Percentiles rank a stretch among this genome's conserved stretches.
These are phyloP conservation scores for Aphaenogaster floridana DNA, from an alignment of 1,140 invertebrate genomes.

Conservation along the genomic window DNA sequence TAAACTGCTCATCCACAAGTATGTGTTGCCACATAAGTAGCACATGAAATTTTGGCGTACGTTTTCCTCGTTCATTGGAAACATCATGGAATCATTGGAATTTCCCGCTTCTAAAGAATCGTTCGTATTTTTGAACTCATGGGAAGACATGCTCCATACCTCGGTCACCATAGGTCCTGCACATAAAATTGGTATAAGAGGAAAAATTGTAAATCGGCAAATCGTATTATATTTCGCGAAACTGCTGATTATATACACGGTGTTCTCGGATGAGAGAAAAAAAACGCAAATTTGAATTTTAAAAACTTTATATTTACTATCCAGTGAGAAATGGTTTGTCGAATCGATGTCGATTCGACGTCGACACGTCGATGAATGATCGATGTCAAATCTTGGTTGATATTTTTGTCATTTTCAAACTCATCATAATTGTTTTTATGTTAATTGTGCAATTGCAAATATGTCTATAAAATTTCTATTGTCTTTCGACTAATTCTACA, in stretches of 20 bases:
- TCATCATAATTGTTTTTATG: too few relatives aligned
- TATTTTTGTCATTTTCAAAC: too few relatives aligned
- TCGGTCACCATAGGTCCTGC: background rate
- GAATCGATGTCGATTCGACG: too few relatives aligned
- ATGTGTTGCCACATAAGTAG: background rate
- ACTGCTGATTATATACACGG: background rate
- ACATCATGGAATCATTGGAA: background rate
- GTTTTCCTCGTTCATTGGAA: background rate
- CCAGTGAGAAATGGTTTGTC: too few relatives aligned
- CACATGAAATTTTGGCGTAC: background rate
- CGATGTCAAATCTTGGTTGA: too few relatives aligned
- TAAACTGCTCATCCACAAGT: background rate
- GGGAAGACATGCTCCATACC: background rate
- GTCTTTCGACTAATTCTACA: too few relatives aligned
- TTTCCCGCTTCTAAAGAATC: background rate
- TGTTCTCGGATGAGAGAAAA: background rate
- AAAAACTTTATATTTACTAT: background rate
- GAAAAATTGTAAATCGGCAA: background rate
- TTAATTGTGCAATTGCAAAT: too few relatives aligned
- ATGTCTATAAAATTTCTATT: too few relatives aligned
- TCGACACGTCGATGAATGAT: too few relatives aligned
- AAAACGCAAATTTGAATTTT: background rate
- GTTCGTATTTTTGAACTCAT: background rate
- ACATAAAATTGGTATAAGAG: conserved; percentile 4
- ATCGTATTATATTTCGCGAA: background rate